Evolutionary conservation across 2,113 vertebrate species (phyloP).

Genomic region (Pelvicachromis taeniatus): DNA sequence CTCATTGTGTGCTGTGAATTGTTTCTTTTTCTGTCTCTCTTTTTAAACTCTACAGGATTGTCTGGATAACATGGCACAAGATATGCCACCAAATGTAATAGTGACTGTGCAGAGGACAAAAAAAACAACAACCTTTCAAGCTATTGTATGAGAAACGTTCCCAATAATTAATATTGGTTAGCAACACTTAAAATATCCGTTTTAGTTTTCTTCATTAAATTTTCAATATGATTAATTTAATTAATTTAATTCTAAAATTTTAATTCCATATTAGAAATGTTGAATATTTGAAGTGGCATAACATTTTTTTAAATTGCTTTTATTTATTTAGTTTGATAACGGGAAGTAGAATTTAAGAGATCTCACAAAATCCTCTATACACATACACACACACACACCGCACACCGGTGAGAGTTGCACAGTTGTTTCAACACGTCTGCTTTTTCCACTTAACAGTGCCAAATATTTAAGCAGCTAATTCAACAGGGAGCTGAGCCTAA

Average conservation of each 20-base stretch:
- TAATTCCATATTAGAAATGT: neutral
- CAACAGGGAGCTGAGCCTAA: neutral
- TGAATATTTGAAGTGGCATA: neutral
- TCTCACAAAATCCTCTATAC: neutral
- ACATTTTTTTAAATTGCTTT: neutral
- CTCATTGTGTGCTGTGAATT: neutral
- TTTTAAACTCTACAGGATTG: neutral
- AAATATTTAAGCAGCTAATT: neutral
- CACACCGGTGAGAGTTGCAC: neutral
- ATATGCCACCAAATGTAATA: neutral
- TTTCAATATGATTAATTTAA: neutral
- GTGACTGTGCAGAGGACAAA: neutral
- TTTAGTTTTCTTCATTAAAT: neutral
- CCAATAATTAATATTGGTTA: neutral
- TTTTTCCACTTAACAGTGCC: neutral
- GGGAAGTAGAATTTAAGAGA: neutral
- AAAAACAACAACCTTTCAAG: too few relatives aligned
- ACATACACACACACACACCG: neutral
- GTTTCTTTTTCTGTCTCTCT: neutral
- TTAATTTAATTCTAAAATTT: neutral
- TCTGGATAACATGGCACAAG: neutral
- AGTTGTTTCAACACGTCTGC: neutral
- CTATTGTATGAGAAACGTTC: neutral
- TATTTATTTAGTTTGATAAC: neutral
- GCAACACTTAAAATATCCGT: neutral